Base-by-base conservation (phyloP, 2,888 invertebrate species). In the Dendrolimus houi region DNA sequence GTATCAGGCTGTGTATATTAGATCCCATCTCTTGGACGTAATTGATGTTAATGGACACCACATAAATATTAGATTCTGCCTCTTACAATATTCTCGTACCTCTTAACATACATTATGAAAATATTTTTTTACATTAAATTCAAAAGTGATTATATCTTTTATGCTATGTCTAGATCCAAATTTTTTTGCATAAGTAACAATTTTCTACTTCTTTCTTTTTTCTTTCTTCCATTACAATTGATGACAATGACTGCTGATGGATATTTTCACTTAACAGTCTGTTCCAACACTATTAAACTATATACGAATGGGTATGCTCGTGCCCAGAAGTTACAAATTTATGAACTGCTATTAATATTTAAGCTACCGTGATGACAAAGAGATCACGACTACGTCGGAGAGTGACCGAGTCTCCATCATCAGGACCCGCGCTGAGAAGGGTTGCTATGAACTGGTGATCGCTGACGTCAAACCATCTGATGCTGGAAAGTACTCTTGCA, bases 401-500 rank as follows among this genome's bases (percentile, higher is more conserved):
- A 92, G 93, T 53, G 94, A 93, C 55, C 94, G 94, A 58, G 92
- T 95, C 58, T 94, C 94, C 67, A 94, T 95, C 58, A 88, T 94
- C 55, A 92, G 93, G 40, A 95, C 96, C 8, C 94, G 95, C 65
- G 94, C 95, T 1, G 95, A 96, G 57, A 93, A 92, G 60, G 97
- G 97, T 56, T 97, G 95, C 79, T 97, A 97, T 82, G 97, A 97
- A 77, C 82, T 99, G 57, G 94, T 97, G 17, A 96, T 99, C 65
- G 93, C 95, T 0, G 94, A 96, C 68, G 97, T 98, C 0, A 93
- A 92, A 61, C 92, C 92, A 1, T 77, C 88, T 1, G 99, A 99
- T 81, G 96, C 95, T 6, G 98, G 97, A 1, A 83, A 86, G 41
- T 99, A 98, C 88, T 94, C 95, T 60, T 98, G 97, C 81, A 93